Evolutionary conservation across 2,888 invertebrate species (phyloP), one percentile per base, ranked within the genome.

Genomic region (Leptinotarsa tumamoca): DNA sequence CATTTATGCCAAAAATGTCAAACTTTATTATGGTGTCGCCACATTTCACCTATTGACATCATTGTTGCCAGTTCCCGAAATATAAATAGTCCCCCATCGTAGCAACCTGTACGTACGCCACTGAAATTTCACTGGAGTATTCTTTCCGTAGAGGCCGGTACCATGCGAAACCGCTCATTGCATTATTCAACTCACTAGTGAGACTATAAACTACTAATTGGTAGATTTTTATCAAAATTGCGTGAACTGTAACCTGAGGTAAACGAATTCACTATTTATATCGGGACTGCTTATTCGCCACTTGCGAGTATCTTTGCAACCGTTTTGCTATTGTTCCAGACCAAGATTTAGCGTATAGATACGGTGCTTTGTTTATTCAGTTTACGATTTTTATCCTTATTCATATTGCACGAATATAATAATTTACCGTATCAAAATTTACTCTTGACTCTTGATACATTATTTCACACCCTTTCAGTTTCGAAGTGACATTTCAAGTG

Each of bases 161-260:
- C 76, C 78, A 77, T 75, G 75, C 77, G 74, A 77, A 76, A 75
- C 77, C 70, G 74, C 72, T 74, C 72, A 77, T 78, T 79, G 79
- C 80, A 84, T 84, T 84, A 84, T 84, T 84, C 84, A 84, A 80
- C 78, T 82, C 80, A 80, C 81, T 82, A 83, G 80, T 80, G 80
- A 84, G 85, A 83, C 85, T 82, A 85, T 86, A 87, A 87, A 86
- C 85, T 84, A 85, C 86, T 87, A 87, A 87, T 87, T 87, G 87
- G 87, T 85, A 85, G 87, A 86, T 87, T 86, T 86, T 85, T 86
- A 87, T 87, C 87, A 78, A 80, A 82, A 83, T 84, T 86, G 86
- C 86, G 85, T 87, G 87, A 87, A 87, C 86, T 86, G 85, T 85
- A 86, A 86, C 84, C 86, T 81, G 81, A 79, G 78, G 80, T 82